Evolutionary conservation across 2,113 vertebrate genomes (phyloP).

Genomic region (Chaenocephalus aceratus): DNA sequence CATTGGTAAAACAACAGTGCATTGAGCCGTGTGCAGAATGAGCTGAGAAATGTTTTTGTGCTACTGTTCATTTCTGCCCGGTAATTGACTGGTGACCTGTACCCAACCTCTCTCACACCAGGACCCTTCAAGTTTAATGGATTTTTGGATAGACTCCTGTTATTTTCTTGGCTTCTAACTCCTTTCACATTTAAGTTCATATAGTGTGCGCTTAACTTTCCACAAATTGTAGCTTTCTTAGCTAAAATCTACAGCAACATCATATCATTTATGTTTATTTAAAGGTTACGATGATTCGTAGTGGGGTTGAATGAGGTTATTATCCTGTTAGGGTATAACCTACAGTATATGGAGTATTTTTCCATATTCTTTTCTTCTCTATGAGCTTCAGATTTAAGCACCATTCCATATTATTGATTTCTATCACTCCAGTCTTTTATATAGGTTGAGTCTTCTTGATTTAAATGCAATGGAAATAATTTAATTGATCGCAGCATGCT

Average conservation of each 20-base stretch:
- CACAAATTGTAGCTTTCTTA: not conserved
- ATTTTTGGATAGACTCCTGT: not conserved
- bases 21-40: not conserved
- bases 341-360: too few relatives aligned
- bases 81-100: not conserved
- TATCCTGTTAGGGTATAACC: too few relatives aligned
- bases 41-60: not conserved
- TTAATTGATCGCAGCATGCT: not conserved
- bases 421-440: not conserved
- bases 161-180: not conserved
- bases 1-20: slow-evolving; percentile 6
- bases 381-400: not conserved
- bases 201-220: not conserved
- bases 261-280: not conserved
- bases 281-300: not conserved
- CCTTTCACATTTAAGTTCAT: not conserved
- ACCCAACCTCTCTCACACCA: not conserved
- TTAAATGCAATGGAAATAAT: slow-evolving; percentile 3
- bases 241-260: not conserved
- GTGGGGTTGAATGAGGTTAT: too few relatives aligned
- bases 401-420: not conserved
- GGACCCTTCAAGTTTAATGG: not conserved
- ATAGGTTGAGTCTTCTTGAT: not conserved
- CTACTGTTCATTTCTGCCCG: not conserved
- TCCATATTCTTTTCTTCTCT: too few relatives aligned